These are phyloP conservation scores for Heliconius congener DNA, from an alignment of 1,140 invertebrate genomes.

Conservation along the genomic window DNA sequence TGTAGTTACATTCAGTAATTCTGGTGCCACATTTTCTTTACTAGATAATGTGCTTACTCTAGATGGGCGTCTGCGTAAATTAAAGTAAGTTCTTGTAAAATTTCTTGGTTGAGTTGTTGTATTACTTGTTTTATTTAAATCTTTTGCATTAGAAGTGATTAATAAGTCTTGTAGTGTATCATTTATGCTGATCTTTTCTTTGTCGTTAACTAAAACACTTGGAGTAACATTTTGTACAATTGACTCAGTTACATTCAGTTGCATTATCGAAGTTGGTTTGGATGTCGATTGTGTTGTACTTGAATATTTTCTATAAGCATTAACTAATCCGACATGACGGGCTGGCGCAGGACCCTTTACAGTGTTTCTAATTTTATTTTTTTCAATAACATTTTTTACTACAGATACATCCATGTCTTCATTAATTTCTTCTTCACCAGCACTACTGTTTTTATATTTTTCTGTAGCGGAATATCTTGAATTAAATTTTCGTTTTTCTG, in stretches of 20 bases:
- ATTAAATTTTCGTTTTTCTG: conserved; percentile 80
- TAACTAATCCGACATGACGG: conserved; percentile 71
- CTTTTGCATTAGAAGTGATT: conserved; percentile 44
- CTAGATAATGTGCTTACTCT: conserved; percentile 58
- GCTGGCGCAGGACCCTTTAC: conserved; percentile 76
- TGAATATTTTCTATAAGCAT: conserved; percentile 75
- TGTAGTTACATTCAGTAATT: conserved; percentile 57
- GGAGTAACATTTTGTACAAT: conserved; percentile 56
- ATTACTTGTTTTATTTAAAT: conserved; percentile 51
- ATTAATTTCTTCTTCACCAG: conserved; percentile 78
- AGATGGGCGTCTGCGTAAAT: conserved; percentile 62
- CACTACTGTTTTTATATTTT: conserved; percentile 73
- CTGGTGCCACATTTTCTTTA: conserved; percentile 53
- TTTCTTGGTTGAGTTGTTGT: conserved; percentile 49
- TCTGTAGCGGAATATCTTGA: conserved; percentile 76
- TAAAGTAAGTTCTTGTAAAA: conserved; percentile 67
- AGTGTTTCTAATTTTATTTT: conserved; percentile 79
- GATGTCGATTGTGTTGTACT: conserved; percentile 59
- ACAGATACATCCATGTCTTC: conserved; percentile 81
- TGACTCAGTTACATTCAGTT: conserved; percentile 60
- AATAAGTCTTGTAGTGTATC: conserved; percentile 41
- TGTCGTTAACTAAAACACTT: conserved; percentile 49
- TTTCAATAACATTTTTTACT: conserved; percentile 80
- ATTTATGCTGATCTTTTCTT: conserved; percentile 43
- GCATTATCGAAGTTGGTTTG: conserved; percentile 50